Base-by-base conservation (phyloP, 92 coral and sea anemone species). In the Plumapathes pennacea region DNA sequence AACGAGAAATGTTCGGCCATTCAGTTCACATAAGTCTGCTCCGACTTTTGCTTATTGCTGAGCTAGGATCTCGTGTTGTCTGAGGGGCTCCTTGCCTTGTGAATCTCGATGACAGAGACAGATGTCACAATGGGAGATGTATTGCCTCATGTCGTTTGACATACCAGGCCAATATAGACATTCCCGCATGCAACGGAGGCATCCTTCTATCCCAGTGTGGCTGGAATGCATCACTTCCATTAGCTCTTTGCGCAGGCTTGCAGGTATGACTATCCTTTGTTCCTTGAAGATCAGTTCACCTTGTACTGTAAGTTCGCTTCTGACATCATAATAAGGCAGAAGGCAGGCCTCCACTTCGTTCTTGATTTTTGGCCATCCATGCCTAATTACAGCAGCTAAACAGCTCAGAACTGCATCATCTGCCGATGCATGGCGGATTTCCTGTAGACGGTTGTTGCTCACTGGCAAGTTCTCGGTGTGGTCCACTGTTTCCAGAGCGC, bases 11-110 rank as follows among this genome's bases (percentile, higher is more conserved):
- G 10, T n/a, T 13, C 60, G 39, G 8, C 60, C 60, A 2, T 14
- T 32, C 41, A 32, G 42, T 0, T 32, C 32, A 13, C 60, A 53
- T 25, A 53, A 15, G 26, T 53, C 60, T 27, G 42, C 60, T 9
- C 25, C 42, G 7, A 53, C 42, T 20, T 32, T 32, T 1, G 42
- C 42, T 28, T 29, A 53, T 15, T 25, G 65, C 15, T 18, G 36
- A 7, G 20, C 25, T 3, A 30, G 28, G 23, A 59, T 22, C 11
- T 59, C 29, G 25, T 59, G 66, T 22, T 59, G 66, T 41, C 26
- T 50, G 41, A 59, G 20, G 4, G 53, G 52, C n/a, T 60, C 67
- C 20, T 44, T 14, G 0, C 37, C 53, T 60, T 60, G 52, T 14
- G 42, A 54, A 44, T 32, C 44, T 17, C 43, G 42, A 54, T 54